A percentile compares a stretch with the other conserved stretches of the same genome.
These are phyloP conservation scores for Phyllostomus discolor DNA, from an alignment of 2,113 vertebrate genomes.

Conservation along the genomic window DNA sequence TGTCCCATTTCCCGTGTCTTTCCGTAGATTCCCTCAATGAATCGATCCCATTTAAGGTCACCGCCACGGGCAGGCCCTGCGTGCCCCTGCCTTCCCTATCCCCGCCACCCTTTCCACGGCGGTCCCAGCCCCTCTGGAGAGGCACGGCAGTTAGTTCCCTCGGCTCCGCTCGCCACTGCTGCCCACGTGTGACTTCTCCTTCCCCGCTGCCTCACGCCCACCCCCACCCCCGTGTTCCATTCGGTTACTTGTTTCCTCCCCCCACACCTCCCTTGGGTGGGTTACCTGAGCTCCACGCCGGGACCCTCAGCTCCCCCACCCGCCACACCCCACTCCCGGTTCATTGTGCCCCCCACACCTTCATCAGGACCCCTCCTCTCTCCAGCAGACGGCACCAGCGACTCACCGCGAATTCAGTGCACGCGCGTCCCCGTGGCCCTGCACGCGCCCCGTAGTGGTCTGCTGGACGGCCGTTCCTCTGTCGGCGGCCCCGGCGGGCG, in stretches of 20 bases:
- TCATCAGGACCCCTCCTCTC: rapidly evolving
- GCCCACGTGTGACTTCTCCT: rapidly evolving
- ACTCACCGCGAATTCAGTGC: background rate
- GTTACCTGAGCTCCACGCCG: rapidly evolving
- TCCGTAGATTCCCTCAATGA: rapidly evolving
- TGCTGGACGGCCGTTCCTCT: no score
- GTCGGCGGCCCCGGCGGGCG: no score
- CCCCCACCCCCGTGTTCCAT: no score
- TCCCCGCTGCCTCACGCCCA: rapidly evolving
- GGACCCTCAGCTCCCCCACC: no score
- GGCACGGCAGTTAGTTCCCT: rapidly evolving
- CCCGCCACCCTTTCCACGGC: rapidly evolving
- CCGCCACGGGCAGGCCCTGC: rapidly evolving
- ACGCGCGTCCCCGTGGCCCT: rapidly evolving
- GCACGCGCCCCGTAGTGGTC: rapidly evolving
- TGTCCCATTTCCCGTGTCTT: rapidly evolving
- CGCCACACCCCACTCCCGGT: no score
- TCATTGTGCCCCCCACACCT: rapidly evolving
- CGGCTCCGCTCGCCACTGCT: no score
- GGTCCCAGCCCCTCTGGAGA: rapidly evolving
- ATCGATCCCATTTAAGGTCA: rapidly evolving
- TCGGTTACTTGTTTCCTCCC: no score
- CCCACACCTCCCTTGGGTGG: no score
- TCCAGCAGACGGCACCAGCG: background rate
- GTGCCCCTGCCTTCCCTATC: rapidly evolving